These are phyloP conservation scores for Pantala flavescens DNA, from an alignment of 1,140 invertebrate species.

Conservation along the genomic window DNA sequence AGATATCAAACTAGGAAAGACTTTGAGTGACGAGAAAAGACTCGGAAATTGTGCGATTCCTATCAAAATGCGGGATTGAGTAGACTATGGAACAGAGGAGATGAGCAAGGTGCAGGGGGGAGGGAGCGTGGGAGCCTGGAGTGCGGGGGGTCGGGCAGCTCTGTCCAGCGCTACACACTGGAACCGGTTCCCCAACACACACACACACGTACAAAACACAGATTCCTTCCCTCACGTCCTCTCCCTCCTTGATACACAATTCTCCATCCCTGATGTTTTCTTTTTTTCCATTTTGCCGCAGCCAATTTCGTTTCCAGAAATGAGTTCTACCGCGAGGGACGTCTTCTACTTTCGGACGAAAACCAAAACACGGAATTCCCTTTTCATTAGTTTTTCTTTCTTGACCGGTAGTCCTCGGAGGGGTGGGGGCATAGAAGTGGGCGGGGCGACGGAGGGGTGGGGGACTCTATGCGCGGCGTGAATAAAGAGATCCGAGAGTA, in stretches of 20 bases:
- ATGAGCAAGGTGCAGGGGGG: no score
- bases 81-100: no score
- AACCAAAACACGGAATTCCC: not conserved
- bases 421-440: not conserved
- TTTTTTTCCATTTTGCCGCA: conserved; percentile 2
- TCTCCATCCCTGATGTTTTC: not conserved
- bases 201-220: not conserved
- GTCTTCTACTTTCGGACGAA: not conserved
- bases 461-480: not conserved
- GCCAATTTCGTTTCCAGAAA: conserved; percentile 9
- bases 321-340: conserved; percentile 1
- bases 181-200: no score
- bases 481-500: no score
- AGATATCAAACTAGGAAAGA: no score
- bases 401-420: not conserved
- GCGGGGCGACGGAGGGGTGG: not conserved
- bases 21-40: no score
- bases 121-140: no score
- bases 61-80: no score
- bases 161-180: no score
- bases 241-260: not conserved
- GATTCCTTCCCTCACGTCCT: not conserved
- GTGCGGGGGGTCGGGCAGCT: no score
- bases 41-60: no score
- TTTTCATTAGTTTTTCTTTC: not conserved